Evolutionary conservation across 2,888 invertebrate species (phyloP), one percentile per base, ranked within the genome.

Genomic region (Hemithea aestivaria): DNA sequence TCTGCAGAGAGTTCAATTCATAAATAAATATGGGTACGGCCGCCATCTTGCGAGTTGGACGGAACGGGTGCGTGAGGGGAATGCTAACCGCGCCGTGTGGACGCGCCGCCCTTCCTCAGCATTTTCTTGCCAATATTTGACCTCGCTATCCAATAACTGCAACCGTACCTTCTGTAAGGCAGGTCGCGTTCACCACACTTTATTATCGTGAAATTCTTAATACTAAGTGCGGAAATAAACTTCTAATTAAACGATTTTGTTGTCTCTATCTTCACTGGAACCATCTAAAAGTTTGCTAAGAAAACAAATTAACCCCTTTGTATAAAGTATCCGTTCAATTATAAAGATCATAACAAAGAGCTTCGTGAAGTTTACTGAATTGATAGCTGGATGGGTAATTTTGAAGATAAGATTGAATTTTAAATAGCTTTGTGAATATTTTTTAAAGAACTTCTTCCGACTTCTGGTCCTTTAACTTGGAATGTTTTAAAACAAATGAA

Each of bases 1-100:
- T 56, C 65, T 58, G 40, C 51, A 43, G 64, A 55, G 66, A 63
- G 61, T 66, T 64, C 51, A 60, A 63, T 66, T 72, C 66, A 69
- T 71, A 72, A 70, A 72, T 72, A 70, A 71, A 70, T 65, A 70
- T 67, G 64, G 64, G 60, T 59, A 45, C 58, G 42, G 52, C 56
- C 57, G 71, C 65, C 69, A 66, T 69, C 54, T 63, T 65, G 52
- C 43, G 38, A 35, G 48, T 46, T 48, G 44, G 56, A 46, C 50
- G 45, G 45, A 36, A 43, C 38, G 43, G 49, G 56, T 62, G 67
- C 72, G 71, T 74, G 69, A 55, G 59, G 37, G 42, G 71, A 57
- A 63, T 73, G 49, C 54, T 55, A 66, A 62, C 43, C 2, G 3
- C 16, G 37, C 35, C 20, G 35, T 26, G 39, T 38, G 35, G 26